Evolutionary conservation across 35 echinoderm and acorn worm genomes (phyloP), one percentile per base, ranked within the genome.

Genomic region (Ophioderma brevispina): DNA sequence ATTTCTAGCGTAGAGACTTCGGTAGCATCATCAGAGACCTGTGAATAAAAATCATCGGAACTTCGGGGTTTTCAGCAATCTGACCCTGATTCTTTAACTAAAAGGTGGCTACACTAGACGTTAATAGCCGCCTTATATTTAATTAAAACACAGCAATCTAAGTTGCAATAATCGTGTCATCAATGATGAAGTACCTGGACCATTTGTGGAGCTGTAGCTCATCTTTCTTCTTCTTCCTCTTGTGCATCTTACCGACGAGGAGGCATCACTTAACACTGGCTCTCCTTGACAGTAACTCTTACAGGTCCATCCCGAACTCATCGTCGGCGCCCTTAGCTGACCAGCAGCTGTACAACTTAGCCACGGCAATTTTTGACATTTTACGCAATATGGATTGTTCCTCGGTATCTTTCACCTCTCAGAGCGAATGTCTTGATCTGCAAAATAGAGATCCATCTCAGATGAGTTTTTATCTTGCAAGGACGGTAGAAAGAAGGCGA

Each of bases 391-490:
- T 96, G 76, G 94, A 96, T 55, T 96, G 94, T 76, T 82, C 87
- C 1, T 50, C 89, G 18, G 91, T 96, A 21, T 81, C 80, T 49
- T 90, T 96, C 82, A 96, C 87, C 42, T 70, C 87, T 19, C 42
- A 92, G 23, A 76, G 40, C 0, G 94, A 96, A 35, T 96, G 94
- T 79, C 80, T 82, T 28, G 37, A 75, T 38, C 56, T 96, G 8
- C 75, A 90, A 42, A 33, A 75, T 4, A 81, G 81, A 34, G 50
- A 84, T 11, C 43, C 87, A 37, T 39, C 76, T 36, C 82, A 92
- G 3, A 96, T 96, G 94, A 96, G 89, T 78, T 70, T 96, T 35
- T 96, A 96, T 75, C 89, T 96, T 13, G 90, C 96, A 25, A 76
- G 78, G 55, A 50, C 87, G n/a, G 80, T 84, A 0, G 37, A 84